Evolutionary conservation across 2,113 vertebrate genomes (phyloP).

Genomic region (Clarias batrachus): DNA sequence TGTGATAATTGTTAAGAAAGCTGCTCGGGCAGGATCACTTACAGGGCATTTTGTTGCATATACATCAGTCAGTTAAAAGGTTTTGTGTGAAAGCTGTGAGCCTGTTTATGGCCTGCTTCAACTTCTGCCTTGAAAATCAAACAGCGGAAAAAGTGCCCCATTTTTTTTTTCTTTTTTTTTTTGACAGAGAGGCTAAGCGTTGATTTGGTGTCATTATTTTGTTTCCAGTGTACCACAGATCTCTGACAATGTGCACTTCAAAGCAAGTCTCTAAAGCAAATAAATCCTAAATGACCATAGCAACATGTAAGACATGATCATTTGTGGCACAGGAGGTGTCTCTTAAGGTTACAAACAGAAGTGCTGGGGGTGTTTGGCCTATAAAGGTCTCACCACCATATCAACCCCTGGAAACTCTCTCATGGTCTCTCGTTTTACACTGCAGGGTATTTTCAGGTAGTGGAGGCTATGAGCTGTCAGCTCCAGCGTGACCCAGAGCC

Average conservation of each 20-base stretch:
- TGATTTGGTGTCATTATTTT: background rate
- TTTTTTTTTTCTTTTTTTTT: no score
- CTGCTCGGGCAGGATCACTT: background rate
- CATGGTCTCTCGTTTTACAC: background rate
- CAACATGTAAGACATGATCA: background rate
- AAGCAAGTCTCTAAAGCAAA: background rate
- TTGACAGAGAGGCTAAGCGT: background rate
- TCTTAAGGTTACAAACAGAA: background rate
- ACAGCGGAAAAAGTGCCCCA: background rate
- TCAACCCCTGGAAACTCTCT: background rate
- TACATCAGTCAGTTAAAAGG: background rate
- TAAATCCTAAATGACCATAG: background rate
- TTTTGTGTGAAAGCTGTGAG: background rate
- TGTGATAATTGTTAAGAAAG: background rate
- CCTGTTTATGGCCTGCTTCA: background rate
- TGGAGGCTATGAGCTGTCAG: slow-evolving; percentile 46
- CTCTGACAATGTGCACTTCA: background rate
- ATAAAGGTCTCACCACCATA: background rate
- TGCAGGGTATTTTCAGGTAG: slow-evolving; percentile 5
- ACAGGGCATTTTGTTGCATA: background rate
- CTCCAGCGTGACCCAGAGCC: slow-evolving; percentile 40
- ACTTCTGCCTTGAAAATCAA: background rate
- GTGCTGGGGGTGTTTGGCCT: background rate
- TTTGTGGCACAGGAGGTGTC: background rate
- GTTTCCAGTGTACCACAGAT: background rate